Evolutionary conservation across 1,140 invertebrate species (phyloP).

Genomic region (Lepidurus packardi): DNA sequence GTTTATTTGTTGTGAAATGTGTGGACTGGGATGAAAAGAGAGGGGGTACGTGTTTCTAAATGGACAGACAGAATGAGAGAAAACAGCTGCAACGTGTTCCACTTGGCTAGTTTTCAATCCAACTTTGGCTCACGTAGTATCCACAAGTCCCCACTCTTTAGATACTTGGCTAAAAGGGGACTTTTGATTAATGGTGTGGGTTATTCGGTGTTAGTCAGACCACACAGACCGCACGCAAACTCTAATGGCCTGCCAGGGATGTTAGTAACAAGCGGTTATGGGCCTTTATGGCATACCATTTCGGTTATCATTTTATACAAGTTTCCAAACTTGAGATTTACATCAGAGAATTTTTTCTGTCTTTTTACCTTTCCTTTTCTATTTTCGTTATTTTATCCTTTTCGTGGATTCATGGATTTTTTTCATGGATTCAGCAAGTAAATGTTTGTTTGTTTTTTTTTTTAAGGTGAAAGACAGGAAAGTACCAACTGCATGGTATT

Average conservation of each 20-base stretch:
- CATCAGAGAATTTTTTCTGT: no score
- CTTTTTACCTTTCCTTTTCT: no score
- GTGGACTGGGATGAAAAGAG: neutral
- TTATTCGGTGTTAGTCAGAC: slow-evolving; percentile 1
- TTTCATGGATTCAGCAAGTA: no score
- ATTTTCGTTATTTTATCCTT: no score
- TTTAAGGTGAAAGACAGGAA: no score
- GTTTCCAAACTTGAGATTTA: no score
- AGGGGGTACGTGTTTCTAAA: neutral
- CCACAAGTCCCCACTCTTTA: slow-evolving; percentile 7
- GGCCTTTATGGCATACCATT: neutral
- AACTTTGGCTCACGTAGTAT: neutral
- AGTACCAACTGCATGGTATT: no score
- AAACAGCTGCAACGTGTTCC: slow-evolving; percentile 21
- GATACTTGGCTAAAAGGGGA: neutral
- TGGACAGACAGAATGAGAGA: neutral
- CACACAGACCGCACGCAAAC: slow-evolving; percentile 13
- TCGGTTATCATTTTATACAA: no score
- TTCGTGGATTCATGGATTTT: no score
- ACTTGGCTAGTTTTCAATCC: slow-evolving; percentile 13
- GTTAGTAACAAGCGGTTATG: neutral
- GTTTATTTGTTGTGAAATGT: neutral
- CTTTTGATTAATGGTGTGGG: slow-evolving; percentile 1
- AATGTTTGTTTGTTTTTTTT: no score
- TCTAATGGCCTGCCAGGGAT: neutral